Base-by-base conservation (phyloP, 2,888 invertebrate genomes). In the Netelia fuscicornis region DNA sequence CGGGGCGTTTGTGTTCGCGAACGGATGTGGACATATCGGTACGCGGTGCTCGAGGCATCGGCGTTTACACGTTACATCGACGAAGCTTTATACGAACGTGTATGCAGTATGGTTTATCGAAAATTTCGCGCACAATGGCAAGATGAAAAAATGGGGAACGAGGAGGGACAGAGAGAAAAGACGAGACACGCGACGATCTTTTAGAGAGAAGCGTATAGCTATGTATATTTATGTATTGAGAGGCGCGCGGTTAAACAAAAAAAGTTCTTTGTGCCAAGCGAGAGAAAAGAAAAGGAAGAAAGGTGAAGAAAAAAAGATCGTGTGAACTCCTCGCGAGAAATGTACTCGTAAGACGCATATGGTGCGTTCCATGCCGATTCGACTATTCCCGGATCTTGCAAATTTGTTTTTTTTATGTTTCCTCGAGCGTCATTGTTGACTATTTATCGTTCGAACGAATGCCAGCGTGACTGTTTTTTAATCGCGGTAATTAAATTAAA, bases 1-100 rank as follows among this genome's bases (percentile, higher is more conserved):
- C 77, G 64, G 56, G 58, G 70, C 68, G 54, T 81, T 81, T 74
- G 44, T 44, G 71, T 64, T 75, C 71, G 70, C 70, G 25, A 81
- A 83, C 87, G 89, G 89, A 89, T 88, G 88, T 89, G 86, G 83
- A 87, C 81, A 86, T 86, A 87, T 88, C 86, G 84, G 68, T 80
- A 86, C 76, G 76, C 85, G 65, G 70, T 71, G 58, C 83, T 67
- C 79, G 20, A 56, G 20, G 58, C 20, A 20, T 58, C 17, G 10
- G 17, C 52, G 65, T 75, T 70, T 52, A 80, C 70, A 79, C 74
- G 56, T 72, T 70, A 68, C 87, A 74, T 82, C 79, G 42, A 37
- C 64, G 44, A 76, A 76, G 56, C 54, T 25, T 83, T 77, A 17
- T 58, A 83, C 64, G 76, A 23, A 11, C 68, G 56, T 65, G 78